Conservation (phyloP, 2,113 vertebrate genomes). For the Deroptyus accipitrinus region DNA sequence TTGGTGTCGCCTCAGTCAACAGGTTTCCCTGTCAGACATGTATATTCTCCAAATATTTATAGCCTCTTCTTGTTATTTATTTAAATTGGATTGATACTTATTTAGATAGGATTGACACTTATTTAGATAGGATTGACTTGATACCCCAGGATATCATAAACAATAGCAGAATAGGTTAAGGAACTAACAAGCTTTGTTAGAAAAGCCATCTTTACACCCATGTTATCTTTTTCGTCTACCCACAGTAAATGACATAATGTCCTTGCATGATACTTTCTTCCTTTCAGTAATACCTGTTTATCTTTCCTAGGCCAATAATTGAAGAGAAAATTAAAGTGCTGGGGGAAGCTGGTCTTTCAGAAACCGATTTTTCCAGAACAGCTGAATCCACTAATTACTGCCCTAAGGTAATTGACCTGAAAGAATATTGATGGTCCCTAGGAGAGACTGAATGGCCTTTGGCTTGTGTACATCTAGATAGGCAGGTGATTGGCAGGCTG, state of each 20-base stretch:
- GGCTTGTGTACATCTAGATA: not conserved
- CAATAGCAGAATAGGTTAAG: not conserved
- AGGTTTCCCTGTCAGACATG: not conserved
- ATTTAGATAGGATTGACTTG: not conserved
- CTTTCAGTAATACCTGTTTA: not conserved
- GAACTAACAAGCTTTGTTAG: not conserved
- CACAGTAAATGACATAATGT: not conserved
- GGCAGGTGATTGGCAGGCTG: not conserved
- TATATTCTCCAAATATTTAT: not conserved
- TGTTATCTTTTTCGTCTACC: not conserved
- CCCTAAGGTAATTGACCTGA: constrained; percentile 79
- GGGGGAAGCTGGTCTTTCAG: constrained; percentile 91
- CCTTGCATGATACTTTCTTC: not conserved
- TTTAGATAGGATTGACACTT: not conserved
- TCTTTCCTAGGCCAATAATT: constrained; percentile 88
- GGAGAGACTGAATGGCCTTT: not conserved
- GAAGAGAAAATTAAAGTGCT: constrained; percentile 93
- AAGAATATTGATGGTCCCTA: not conserved
- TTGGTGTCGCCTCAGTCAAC: not conserved
- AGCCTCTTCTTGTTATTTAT: not conserved
- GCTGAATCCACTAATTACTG: constrained; percentile 82
- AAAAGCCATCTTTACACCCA: not conserved
- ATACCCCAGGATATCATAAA: not conserved
- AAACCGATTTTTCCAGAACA: constrained; percentile 85
- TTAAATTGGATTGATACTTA: not conserved